Evolutionary conservation across 35 echinoderm and acorn worm genomes (phyloP).

Genomic region (Apostichopus parvimensis): DNA sequence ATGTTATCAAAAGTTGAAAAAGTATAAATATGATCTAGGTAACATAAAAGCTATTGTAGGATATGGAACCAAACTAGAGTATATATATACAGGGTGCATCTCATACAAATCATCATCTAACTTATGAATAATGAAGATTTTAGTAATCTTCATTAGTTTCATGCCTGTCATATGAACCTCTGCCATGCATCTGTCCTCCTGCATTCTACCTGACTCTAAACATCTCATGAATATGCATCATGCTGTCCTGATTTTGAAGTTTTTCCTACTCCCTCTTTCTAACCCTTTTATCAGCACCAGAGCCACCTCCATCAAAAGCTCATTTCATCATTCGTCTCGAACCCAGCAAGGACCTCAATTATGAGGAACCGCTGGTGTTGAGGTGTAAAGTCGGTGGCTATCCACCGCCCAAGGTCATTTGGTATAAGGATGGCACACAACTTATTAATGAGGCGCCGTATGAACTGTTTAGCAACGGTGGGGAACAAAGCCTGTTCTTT

Average conservation of each 20-base stretch:
- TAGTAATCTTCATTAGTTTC: too few relatives aligned
- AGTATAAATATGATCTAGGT: too few relatives aligned
- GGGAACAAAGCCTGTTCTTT: slow-evolving; percentile 54
- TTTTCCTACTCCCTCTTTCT: neutral
- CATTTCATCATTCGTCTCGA: slow-evolving; percentile 43
- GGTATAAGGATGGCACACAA: slow-evolving; percentile 73
- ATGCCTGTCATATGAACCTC: too few relatives aligned
- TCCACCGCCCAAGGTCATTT: slow-evolving; percentile 56
- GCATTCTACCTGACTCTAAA: neutral
- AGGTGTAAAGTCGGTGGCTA: slow-evolving; percentile 68
- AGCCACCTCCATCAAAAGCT: slow-evolving; percentile 50
- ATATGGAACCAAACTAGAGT: too few relatives aligned
- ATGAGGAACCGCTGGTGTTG: slow-evolving; percentile 57
- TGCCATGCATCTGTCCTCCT: neutral
- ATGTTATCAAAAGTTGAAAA: too few relatives aligned
- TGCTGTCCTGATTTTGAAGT: neutral
- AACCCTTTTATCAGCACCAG: slow-evolving; percentile 1
- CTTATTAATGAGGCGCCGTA: slow-evolving; percentile 57
- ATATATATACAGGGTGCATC: too few relatives aligned
- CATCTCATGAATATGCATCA: neutral
- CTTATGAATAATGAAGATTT: too few relatives aligned
- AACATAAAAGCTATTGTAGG: too few relatives aligned
- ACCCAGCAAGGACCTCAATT: neutral
- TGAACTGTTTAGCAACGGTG: slow-evolving; percentile 52
- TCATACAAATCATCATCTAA: too few relatives aligned